Evolutionary conservation across 2,888 invertebrate species (phyloP), one percentile per base, ranked within the genome.

Genomic region (Xiphydria camelus): DNA sequence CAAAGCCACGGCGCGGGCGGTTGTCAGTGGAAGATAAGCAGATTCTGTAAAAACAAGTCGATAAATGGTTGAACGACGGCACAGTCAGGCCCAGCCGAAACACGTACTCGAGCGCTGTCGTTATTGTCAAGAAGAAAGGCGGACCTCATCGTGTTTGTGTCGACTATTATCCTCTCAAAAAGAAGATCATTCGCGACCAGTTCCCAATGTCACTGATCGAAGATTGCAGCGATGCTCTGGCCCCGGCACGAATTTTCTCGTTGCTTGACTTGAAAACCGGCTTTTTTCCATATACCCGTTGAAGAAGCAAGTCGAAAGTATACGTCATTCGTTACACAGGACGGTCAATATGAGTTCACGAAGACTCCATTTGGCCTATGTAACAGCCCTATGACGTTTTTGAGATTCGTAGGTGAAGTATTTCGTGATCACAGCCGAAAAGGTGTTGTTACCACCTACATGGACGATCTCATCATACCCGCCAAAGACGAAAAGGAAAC

Each of bases 161-260:
- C 4, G 59, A 57, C 34, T 61, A 48, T 25, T 4, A 54, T 15
- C 34, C 38, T 5, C 15, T 58, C 2, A 58, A 58, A 22, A 22
- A 43, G 6, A 50, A 38, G 3, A 38, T 50, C 2, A 22, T 41
- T 1, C 49, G 52, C 25, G 56, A 59, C 37, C 39, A 45, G 7
- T 55, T 51, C 32, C 59, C 58, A 1, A 38, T 56, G 34, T 58
- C 58, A 2, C 37, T 52, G 10, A 56, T 59, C 19, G 53, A 56
- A 14, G 57, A 57, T 21, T 31, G 41, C 3, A 23, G 55, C 1
- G 57, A 55, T 31, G 29, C 35, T 18, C 35, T 57, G 3, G 15
- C 31, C 22, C 31, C 25, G 3, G 49, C 47, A 1, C 36, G 18
- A 21, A 33, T 51, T n/a, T 57, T 56, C 35, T 51, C 47, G 6